Conservation (phyloP, 2,113 vertebrate species). For the Sylvilagus bachmani region DNA sequence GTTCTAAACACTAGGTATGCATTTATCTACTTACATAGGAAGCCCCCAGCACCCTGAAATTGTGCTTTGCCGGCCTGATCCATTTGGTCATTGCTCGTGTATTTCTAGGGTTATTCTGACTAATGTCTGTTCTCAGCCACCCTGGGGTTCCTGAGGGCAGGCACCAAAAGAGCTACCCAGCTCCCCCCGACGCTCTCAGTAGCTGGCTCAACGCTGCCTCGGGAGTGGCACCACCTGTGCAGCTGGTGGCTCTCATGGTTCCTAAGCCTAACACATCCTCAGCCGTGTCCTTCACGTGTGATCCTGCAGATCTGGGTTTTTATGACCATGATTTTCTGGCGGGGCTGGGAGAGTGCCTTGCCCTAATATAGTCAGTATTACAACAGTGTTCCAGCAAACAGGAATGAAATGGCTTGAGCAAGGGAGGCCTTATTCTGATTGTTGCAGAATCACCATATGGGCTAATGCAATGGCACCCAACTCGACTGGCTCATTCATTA, state of each 20-base stretch:
- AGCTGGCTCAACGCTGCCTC: not conserved
- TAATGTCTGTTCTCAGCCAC: not conserved
- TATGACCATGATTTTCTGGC: not conserved
- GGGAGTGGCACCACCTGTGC: fast-evolving
- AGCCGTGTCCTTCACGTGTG: not conserved
- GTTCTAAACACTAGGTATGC: not conserved
- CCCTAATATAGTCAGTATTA: not conserved
- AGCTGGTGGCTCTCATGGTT: not conserved
- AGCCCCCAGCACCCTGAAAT: not conserved
- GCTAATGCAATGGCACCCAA: not conserved
- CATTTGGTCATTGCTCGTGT: not conserved
- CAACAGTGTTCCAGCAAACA: conserved; percentile 7
- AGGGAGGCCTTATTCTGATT: not conserved
- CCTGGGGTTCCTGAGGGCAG: not conserved
- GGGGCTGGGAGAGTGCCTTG: not conserved
- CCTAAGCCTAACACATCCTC: not conserved
- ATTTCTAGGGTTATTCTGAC: not conserved
- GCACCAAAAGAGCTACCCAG: not conserved
- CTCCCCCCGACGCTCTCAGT: not conserved
- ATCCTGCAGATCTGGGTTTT: not conserved
- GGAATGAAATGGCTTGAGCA: not conserved
- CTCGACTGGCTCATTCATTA: not conserved
- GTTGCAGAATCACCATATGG: not conserved
- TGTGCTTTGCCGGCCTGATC: not conserved
- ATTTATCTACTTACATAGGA: not conserved